These are phyloP conservation scores for Enteromius unitaeniatus DNA, from an alignment of 2,797 vertebrate species.

Conservation along the genomic window DNA sequence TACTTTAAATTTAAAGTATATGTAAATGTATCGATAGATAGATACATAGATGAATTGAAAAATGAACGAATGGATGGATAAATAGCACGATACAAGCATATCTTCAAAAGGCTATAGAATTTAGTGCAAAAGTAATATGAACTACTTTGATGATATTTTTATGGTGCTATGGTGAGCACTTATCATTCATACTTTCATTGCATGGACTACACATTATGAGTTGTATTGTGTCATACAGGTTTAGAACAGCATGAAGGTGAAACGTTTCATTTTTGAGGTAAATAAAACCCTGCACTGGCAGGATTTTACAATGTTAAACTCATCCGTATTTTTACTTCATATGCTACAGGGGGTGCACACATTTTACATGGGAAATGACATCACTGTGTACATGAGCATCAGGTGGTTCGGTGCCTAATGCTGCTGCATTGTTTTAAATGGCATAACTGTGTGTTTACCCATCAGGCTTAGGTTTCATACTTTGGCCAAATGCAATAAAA, in stretches of 20 bases:
- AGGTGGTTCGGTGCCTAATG: constrained; percentile 80
- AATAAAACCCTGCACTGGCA: constrained; percentile 15
- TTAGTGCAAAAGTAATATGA: neutral
- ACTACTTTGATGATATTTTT: neutral
- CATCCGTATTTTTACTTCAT: constrained; percentile 66
- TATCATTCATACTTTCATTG: neutral
- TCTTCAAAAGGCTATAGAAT: neutral
- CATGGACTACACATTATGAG: neutral
- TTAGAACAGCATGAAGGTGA: neutral
- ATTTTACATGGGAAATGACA: constrained; percentile 90
- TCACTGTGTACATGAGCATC: constrained; percentile 80
- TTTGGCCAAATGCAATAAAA: constrained; percentile 81
- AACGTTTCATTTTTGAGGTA: neutral
- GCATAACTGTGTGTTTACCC: constrained; percentile 82
- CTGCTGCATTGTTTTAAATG: constrained; percentile 86
- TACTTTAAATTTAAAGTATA: too few species aligned
- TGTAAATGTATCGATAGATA: neutral
- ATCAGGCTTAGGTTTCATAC: constrained; percentile 76
- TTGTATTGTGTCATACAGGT: too few species aligned
- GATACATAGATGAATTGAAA: neutral
- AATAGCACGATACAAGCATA: neutral
- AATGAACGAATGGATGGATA: neutral
- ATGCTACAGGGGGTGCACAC: constrained; percentile 71
- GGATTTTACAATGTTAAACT: constrained; percentile 50
- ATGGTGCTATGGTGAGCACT: too few species aligned